phyloP scores from a whole-genome alignment of 2,888 invertebrate species.

The Lamellibrachia columna region DNA sequence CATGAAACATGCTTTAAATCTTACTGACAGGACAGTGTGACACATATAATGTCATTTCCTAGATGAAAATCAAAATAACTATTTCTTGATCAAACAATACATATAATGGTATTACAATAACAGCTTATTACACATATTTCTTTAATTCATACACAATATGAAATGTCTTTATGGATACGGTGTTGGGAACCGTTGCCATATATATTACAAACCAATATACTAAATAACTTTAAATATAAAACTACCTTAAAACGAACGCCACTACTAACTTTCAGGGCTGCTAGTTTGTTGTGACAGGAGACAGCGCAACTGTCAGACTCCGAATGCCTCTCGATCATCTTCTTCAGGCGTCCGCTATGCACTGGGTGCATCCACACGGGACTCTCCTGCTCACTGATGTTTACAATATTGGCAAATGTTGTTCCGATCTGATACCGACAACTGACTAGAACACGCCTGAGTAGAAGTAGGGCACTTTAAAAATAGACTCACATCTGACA shows the following conservation, averaged over 20 bases:
- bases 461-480: slow-evolving; percentile 4
- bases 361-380: neutral
- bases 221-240: neutral
- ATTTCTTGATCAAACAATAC: neutral
- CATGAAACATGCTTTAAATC: too few species aligned
- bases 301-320: neutral
- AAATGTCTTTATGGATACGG: neutral
- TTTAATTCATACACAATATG: neutral
- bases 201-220: neutral
- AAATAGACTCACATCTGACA: neutral
- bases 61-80: neutral
- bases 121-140: neutral
- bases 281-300: neutral
- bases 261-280: neutral
- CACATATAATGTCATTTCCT: too few species aligned
- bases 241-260: neutral
- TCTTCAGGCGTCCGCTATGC: neutral
- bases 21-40: too few species aligned
- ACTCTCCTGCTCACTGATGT: neutral
- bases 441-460: neutral
- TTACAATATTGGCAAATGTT: neutral
- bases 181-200: neutral
- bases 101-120: neutral
- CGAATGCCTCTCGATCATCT: neutral
- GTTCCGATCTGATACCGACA: slow-evolving; percentile 12